phyloP scores from a whole-genome alignment of 2,797 vertebrate species.

The Tiaroga cobitis region DNA sequence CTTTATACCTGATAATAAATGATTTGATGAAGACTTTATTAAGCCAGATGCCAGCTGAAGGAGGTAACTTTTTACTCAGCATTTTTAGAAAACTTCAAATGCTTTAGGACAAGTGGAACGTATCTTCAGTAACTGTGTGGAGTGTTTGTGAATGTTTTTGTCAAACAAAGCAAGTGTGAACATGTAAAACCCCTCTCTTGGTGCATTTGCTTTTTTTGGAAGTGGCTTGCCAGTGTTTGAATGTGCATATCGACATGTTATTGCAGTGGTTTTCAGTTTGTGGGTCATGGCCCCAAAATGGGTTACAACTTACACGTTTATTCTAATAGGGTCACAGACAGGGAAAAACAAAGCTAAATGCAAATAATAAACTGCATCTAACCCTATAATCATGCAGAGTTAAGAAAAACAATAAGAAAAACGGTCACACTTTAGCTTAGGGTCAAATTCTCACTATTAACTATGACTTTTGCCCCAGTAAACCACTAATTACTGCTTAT shows the following conservation, averaged over 20 bases:
- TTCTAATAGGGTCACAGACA: background rate
- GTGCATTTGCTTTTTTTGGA: background rate
- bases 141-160: slow-evolving; percentile 1
- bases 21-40: slow-evolving; percentile 8
- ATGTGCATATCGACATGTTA: background rate
- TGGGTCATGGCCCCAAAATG: background rate
- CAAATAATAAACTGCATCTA: background rate
- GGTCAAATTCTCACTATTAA: no score
- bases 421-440: no score
- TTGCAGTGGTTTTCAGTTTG: slow-evolving; percentile 14
- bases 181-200: background rate
- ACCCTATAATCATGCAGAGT: background rate
- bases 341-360: background rate
- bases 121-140: slow-evolving; percentile 18
- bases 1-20: background rate
- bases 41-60: slow-evolving; percentile 2
- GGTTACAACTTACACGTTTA: background rate
- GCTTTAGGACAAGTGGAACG: background rate
- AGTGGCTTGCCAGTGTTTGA: background rate
- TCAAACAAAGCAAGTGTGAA: background rate
- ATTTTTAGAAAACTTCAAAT: background rate
- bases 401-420: background rate
- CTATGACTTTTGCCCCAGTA: no score
- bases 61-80: slow-evolving; percentile 4
- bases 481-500: no score